phyloP scores from a whole-genome alignment of 2,797 vertebrate genomes.

The Platyrinchus mystaceus region DNA sequence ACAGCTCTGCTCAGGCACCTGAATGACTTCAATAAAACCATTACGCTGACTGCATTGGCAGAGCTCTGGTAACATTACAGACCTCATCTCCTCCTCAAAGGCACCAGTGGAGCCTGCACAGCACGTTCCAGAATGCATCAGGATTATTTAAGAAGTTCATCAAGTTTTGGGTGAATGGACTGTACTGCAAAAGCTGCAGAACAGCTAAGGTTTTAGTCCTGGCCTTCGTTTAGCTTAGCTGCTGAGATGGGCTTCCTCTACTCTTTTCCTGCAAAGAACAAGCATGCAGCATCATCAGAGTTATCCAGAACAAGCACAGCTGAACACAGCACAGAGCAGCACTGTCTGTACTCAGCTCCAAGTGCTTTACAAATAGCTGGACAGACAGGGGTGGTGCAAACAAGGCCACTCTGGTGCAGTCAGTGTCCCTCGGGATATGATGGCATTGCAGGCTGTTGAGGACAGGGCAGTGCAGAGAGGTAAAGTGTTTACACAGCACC shows the following conservation, averaged over 20 bases:
- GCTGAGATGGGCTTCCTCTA: not conserved
- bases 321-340: not conserved
- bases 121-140: not conserved
- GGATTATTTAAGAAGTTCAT: not conserved
- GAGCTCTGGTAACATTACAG: not conserved
- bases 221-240: not conserved
- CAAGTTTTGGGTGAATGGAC: not conserved
- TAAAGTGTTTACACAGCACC: not conserved
- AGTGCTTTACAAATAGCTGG: not conserved
- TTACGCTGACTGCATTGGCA: slow-evolving; percentile 21
- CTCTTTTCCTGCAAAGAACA: not conserved
- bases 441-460: not conserved
- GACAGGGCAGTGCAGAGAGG: not conserved
- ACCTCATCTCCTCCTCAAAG: not conserved
- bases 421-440: fast-evolving
- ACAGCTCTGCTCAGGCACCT: not conserved
- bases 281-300: not conserved
- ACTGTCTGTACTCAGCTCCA: not conserved
- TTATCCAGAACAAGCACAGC: not conserved
- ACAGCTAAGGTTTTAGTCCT: not conserved
- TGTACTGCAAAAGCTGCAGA: not conserved
- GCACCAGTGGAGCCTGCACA: not conserved
- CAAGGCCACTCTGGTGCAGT: not conserved
- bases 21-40: not conserved
- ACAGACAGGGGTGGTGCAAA: not conserved